These are phyloP conservation scores for Danio rerio DNA, from an alignment of 2,113 vertebrate species.

Conservation along the genomic window DNA sequence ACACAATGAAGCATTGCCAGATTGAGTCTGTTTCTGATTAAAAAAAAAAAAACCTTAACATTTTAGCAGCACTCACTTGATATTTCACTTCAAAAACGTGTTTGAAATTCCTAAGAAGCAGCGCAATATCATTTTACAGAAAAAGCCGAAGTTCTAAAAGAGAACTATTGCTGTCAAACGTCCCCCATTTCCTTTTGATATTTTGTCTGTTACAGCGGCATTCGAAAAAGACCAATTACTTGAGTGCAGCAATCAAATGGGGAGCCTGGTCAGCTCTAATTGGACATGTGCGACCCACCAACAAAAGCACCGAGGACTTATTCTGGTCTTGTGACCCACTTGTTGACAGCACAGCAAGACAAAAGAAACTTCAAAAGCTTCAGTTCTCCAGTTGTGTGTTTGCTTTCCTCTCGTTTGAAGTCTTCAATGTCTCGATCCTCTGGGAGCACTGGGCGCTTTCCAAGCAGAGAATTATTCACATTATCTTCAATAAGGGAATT, in stretches of 20 bases:
- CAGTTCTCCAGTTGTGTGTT: constrained; percentile 1
- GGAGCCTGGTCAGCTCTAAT: constrained; percentile 28
- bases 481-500: constrained; percentile 43
- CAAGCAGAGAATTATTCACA: constrained; percentile 43
- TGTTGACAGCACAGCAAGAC: constrained; percentile 36
- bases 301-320: neutral
- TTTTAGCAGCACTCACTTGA: neutral
- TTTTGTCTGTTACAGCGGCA: constrained; percentile 7
- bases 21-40: neutral
- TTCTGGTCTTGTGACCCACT: neutral
- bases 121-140: neutral
- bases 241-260: neutral
- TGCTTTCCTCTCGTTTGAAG: constrained; percentile 44
- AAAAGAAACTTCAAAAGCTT: constrained; percentile 33
- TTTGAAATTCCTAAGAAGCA: neutral
- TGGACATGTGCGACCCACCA: constrained; percentile 7
- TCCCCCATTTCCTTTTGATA: neutral
- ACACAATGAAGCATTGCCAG: neutral
- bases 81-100: neutral
- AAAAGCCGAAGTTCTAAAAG: neutral
- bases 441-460: constrained; percentile 26
- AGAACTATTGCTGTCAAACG: neutral
- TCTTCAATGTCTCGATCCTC: constrained; percentile 23
- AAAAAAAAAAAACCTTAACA: neutral
- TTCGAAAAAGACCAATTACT: constrained; percentile 1